phyloP scores from a whole-genome alignment of 2,113 vertebrate genomes.

The Todiramphus saurophagus region DNA sequence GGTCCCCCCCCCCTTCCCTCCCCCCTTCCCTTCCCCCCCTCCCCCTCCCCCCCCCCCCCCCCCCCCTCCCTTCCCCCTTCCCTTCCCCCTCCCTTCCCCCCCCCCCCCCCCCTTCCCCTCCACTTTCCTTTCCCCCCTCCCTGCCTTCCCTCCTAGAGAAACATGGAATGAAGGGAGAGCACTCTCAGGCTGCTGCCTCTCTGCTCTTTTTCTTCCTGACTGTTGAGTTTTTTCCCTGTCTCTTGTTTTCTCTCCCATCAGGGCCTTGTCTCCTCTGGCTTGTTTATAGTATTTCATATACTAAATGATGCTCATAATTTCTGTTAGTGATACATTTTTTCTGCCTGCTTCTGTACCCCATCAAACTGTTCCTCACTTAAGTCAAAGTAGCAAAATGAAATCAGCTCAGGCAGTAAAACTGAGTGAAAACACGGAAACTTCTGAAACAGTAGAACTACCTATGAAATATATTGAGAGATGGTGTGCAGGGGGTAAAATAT shows the following conservation, averaged over 20 bases:
- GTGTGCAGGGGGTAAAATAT: background rate
- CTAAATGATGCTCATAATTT: background rate
- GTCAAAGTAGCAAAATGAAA: background rate
- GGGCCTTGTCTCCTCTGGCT: background rate
- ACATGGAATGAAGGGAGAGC: background rate
- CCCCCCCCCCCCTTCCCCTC: background rate
- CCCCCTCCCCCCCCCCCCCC: no score
- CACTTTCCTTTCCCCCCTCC: background rate
- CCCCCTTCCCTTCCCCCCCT: background rate
- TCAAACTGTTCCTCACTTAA: background rate
- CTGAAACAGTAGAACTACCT: background rate
- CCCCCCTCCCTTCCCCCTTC: no score
- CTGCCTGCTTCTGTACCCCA: background rate
- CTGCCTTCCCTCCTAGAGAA: background rate
- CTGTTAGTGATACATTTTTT: background rate
- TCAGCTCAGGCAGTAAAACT: background rate
- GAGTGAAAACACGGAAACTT: background rate
- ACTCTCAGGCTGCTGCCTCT: background rate
- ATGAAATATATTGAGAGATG: background rate
- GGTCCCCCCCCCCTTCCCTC: background rate
- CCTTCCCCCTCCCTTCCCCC: background rate
- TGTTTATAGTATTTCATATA: background rate
- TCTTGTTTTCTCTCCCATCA: background rate
- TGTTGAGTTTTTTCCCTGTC: rapidly evolving
- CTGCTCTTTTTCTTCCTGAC: background rate